Evolutionary conservation across 2,113 vertebrate species (phyloP).

Genomic region (Catharus fuscescens): DNA sequence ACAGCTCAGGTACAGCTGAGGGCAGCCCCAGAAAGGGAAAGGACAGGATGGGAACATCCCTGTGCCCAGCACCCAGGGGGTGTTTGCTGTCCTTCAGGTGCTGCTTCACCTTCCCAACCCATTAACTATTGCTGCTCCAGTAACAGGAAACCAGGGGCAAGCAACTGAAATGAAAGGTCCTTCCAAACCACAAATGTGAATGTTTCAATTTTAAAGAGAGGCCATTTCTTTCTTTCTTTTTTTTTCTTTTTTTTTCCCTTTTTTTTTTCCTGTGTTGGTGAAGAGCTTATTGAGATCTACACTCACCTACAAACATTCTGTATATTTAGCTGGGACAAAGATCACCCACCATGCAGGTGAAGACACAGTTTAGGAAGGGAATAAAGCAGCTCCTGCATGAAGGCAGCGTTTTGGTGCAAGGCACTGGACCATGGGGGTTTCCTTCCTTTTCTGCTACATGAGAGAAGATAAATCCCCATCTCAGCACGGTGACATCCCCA

Average conservation of each 20-base stretch:
- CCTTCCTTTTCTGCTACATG: rapidly evolving
- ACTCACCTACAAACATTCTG: neutral
- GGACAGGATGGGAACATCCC: neutral
- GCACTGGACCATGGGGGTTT: neutral
- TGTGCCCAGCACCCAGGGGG: neutral
- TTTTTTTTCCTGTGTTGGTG: no score
- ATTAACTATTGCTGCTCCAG: neutral
- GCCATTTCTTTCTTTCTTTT: no score
- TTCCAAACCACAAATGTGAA: neutral
- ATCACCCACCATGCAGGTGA: neutral
- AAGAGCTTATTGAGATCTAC: neutral
- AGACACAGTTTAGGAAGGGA: neutral
- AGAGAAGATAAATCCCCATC: neutral
- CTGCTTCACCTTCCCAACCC: neutral
- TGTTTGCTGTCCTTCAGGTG: neutral
- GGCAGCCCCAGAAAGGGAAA: neutral
- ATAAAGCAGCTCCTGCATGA: neutral
- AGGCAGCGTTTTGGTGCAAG: neutral
- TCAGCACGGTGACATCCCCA: neutral
- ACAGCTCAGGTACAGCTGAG: neutral
- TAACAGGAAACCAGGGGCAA: neutral
- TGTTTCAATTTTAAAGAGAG: neutral
- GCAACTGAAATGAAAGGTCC: neutral
- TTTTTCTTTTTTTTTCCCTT: no score
- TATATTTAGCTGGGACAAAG: neutral